phyloP scores from a whole-genome alignment of 2,888 invertebrate species.

The Chloroclystis v-ata region DNA sequence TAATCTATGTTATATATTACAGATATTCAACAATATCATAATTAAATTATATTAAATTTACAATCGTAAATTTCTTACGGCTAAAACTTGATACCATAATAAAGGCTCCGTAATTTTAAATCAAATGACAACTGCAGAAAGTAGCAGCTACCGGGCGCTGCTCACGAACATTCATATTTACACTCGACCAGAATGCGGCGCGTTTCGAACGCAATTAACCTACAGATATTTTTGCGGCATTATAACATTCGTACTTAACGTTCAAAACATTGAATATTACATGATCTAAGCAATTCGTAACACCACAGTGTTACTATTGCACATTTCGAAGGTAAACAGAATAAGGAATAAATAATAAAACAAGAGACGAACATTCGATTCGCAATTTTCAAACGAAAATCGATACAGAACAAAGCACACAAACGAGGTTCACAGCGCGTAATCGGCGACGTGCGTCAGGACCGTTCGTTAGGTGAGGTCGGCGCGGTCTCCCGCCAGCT shows the following conservation, averaged over 20 bases:
- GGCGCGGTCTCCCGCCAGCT: constrained; percentile 52
- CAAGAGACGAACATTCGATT: background rate
- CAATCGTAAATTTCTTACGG: constrained; percentile 61
- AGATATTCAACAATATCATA: constrained; percentile 70
- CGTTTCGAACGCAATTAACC: constrained; percentile 45
- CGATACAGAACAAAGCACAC: background rate
- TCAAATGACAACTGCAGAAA: constrained; percentile 35
- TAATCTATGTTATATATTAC: constrained; percentile 66
- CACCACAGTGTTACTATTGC: constrained; percentile 47
- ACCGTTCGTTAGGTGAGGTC: constrained; percentile 46
- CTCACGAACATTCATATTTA: constrained; percentile 41
- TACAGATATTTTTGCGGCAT: constrained; percentile 34
- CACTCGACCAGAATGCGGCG: constrained; percentile 36
- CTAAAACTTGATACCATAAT: constrained; percentile 49
- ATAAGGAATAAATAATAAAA: constrained; percentile 23
- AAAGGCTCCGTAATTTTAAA: constrained; percentile 33
- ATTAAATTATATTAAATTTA: constrained; percentile 65
- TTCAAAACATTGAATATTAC: constrained; percentile 17
- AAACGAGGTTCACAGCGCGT: constrained; percentile 5
- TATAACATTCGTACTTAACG: constrained; percentile 5
- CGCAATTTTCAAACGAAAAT: background rate
- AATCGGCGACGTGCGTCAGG: background rate
- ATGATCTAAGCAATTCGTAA: constrained; percentile 16
- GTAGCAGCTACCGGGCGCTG: constrained; percentile 11
- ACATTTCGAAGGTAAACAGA: constrained; percentile 30